Conservation (phyloP, 1,140 invertebrate genomes). For the Melitaea cinxia region DNA sequence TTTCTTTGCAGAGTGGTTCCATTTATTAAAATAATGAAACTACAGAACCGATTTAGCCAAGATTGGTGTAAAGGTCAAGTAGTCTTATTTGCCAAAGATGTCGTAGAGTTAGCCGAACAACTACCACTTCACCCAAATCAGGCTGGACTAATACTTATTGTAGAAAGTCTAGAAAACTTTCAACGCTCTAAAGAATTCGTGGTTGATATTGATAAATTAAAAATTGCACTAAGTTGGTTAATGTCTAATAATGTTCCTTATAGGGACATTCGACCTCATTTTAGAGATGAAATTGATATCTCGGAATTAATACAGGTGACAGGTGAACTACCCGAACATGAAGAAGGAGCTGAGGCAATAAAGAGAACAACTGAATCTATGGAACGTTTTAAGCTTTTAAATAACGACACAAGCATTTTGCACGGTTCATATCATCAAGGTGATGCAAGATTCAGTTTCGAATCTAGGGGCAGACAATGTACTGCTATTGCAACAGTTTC, state of each 20-base stretch:
- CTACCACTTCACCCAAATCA: background rate
- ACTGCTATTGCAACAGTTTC: too few species aligned
- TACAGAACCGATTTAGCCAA: conserved; percentile 31
- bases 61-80: conserved; percentile 41
- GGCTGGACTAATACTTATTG: background rate
- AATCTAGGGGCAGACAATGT: too few species aligned
- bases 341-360: too few species aligned
- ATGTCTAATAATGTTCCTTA: background rate
- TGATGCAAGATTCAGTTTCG: too few species aligned
- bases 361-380: too few species aligned
- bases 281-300: too few species aligned
- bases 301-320: too few species aligned
- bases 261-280: too few species aligned
- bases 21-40: conserved; percentile 38
- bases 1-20: conserved; percentile 28
- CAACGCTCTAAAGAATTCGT: background rate
- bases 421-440: background rate
- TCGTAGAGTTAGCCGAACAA: background rate
- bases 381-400: background rate
- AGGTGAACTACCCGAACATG: too few species aligned
- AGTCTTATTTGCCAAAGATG: background rate
- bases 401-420: background rate
- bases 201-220: background rate
- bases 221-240: background rate
- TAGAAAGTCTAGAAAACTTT: background rate